These are phyloP conservation scores for Trogon surrucura DNA, from an alignment of 2,113 vertebrate species.

Conservation along the genomic window DNA sequence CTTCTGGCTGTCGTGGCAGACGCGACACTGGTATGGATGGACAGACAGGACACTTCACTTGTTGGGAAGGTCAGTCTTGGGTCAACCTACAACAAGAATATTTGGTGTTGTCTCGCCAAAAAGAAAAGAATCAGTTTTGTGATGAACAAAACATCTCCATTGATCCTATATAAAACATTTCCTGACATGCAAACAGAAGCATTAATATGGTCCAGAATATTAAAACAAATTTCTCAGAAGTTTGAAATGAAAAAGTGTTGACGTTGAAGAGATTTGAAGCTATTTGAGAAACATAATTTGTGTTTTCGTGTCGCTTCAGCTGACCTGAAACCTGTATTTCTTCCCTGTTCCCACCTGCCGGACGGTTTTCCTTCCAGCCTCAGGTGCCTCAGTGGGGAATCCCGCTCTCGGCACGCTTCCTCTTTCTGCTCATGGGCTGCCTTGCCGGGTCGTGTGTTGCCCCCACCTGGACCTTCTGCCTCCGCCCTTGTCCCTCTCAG, in stretches of 20 bases:
- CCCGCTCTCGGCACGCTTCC: slow-evolving; percentile 56
- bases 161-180: neutral
- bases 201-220: neutral
- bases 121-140: neutral
- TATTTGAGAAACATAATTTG: neutral
- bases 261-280: neutral
- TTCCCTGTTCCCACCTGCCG: neutral
- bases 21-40: neutral
- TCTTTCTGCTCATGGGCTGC: slow-evolving; percentile 51
- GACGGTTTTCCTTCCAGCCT: slow-evolving; percentile 54
- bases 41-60: neutral
- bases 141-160: neutral
- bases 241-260: neutral
- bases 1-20: neutral
- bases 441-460: accelerated
- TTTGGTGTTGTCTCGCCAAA: neutral
- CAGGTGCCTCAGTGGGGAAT: slow-evolving; percentile 66
- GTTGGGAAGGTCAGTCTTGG: neutral
- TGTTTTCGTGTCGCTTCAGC: neutral
- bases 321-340: neutral
- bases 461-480: neutral
- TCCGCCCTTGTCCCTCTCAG: neutral
- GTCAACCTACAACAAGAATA: neutral
- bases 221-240: neutral
- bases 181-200: neutral